A percentile compares a stretch with the other conserved stretches of the same genome.
Conservation (phyloP, 2,113 vertebrate species). For the Sylvia atricapilla region DNA sequence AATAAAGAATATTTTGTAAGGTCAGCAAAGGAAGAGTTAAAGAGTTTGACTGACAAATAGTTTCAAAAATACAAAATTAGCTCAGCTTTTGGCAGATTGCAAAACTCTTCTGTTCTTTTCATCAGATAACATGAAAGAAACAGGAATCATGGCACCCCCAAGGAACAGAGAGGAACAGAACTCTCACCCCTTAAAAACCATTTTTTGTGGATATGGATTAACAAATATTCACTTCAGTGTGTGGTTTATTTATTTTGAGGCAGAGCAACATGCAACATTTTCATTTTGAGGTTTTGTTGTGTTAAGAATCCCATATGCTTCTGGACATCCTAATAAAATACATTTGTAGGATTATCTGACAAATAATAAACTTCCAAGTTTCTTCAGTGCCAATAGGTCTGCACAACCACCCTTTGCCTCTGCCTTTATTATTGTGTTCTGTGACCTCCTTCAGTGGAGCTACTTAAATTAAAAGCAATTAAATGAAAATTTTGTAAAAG, state of each 20-base stretch:
- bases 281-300: background rate
- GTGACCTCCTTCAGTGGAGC: background rate
- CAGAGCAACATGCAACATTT: background rate
- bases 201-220: background rate
- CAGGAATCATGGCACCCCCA: background rate
- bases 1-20: background rate
- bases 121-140: background rate
- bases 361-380: background rate
- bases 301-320: background rate
- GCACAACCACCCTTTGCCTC: background rate
- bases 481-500: background rate
- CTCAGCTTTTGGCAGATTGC: slow-evolving; percentile 15
- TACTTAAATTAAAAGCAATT: background rate
- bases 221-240: background rate
- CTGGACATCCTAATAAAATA: background rate
- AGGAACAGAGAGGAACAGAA: background rate
- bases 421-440: background rate
- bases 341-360: background rate
- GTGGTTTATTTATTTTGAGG: background rate
- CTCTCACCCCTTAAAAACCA: background rate
- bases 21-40: background rate
- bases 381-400: background rate
- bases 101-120: slow-evolving; percentile 7
- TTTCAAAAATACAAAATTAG: background rate
- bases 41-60: background rate